Evolutionary conservation across 2,797 vertebrate species (phyloP).

Genomic region (Sebastes hopkinsi): DNA sequence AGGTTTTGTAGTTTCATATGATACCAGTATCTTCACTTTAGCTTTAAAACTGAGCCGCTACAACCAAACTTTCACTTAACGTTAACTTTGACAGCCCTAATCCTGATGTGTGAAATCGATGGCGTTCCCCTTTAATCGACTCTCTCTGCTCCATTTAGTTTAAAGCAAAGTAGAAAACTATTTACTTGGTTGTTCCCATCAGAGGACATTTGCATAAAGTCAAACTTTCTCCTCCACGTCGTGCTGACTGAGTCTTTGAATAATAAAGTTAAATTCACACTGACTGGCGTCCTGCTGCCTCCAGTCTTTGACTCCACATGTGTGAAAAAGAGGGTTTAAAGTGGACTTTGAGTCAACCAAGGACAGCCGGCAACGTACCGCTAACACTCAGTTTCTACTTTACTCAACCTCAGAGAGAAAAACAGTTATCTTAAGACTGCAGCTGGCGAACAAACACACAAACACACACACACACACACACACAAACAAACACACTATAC

Average conservation of each 20-base stretch:
- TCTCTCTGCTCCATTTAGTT: no score
- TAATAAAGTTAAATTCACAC: neutral
- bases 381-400: neutral
- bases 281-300: neutral
- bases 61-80: no score
- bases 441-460: slow-evolving; percentile 13
- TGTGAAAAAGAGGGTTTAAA: neutral
- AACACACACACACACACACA: neutral
- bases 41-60: no score
- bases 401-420: neutral
- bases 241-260: neutral
- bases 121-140: no score
- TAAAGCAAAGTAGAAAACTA: neutral
- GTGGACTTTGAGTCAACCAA: neutral
- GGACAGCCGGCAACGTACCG: neutral
- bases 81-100: no score
- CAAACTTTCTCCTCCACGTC: neutral
- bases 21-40: no score
- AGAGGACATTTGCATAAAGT: neutral
- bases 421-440: slow-evolving; percentile 10
- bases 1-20: no score
- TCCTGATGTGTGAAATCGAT: no score
- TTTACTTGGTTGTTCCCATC: neutral
- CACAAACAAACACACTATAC: neutral
- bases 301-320: neutral